phyloP scores from a whole-genome alignment of 2,797 vertebrate species.

The Chloroceryle amazona region DNA sequence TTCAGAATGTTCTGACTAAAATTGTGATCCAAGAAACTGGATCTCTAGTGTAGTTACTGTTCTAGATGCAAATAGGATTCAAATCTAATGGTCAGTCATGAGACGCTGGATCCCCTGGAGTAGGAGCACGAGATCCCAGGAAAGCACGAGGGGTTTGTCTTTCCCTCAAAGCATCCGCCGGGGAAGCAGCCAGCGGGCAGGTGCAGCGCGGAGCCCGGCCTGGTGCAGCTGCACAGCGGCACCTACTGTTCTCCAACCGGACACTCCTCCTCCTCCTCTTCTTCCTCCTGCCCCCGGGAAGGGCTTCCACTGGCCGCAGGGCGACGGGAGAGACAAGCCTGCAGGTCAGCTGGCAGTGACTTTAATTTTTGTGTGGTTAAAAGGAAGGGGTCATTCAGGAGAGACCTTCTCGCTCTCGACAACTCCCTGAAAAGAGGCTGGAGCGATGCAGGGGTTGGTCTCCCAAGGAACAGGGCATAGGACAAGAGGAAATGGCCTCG shows the following conservation, averaged over 20 bases:
- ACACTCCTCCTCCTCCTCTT: neutral
- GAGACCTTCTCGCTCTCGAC: neutral
- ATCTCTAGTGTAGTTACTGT: neutral
- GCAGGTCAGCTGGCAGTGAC: neutral
- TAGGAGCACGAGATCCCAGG: neutral
- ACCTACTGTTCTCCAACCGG: neutral
- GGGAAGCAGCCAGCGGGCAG: neutral
- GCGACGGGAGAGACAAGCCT: rapidly evolving
- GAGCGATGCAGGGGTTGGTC: neutral
- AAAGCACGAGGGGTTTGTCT: neutral
- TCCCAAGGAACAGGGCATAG: neutral
- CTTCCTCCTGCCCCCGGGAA: rapidly evolving
- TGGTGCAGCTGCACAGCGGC: slow-evolving; percentile 32
- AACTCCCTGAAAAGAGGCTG: neutral
- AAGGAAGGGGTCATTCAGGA: neutral
- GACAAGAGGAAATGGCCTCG: neutral
- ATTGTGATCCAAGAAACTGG: neutral
- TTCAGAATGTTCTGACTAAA: neutral
- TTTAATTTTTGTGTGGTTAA: neutral
- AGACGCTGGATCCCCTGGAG: neutral
- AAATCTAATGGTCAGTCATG: neutral
- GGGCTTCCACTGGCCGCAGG: rapidly evolving
- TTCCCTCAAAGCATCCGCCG: rapidly evolving
- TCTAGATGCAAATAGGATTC: neutral
- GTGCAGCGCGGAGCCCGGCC: rapidly evolving